A percentile compares a stretch with the other conserved stretches of the same genome.
Conservation (phyloP, 2,888 invertebrate genomes). For the Drosophila nigricruria region DNA sequence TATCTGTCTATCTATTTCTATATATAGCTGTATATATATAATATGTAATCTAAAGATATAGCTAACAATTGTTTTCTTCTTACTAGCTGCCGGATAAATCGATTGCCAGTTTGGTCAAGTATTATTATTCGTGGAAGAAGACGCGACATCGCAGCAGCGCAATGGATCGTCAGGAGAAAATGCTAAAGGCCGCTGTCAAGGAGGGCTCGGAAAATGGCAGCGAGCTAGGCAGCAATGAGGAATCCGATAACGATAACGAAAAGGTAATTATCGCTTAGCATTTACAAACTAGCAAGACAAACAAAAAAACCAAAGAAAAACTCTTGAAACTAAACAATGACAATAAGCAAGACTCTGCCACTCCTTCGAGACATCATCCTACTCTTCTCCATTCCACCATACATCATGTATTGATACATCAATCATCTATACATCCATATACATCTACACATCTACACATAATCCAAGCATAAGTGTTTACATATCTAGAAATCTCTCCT, state of each 20-base stretch:
- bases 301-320: slow-evolving; percentile 1
- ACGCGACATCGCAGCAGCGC: slow-evolving; percentile 95
- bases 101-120: slow-evolving; percentile 97
- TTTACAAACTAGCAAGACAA: slow-evolving; percentile 19
- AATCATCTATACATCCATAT: slow-evolving; percentile 1
- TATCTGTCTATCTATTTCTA: not conserved
- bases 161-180: slow-evolving; percentile 93
- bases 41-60: not conserved
- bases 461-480: not conserved
- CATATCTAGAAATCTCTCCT: slow-evolving; percentile 11
- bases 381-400: slow-evolving; percentile 7
- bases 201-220: slow-evolving; percentile 92
- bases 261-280: slow-evolving; percentile 88
- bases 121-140: slow-evolving; percentile 99
- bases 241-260: slow-evolving; percentile 93
- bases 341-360: slow-evolving; percentile 47
- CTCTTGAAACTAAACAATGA: slow-evolving; percentile 22
- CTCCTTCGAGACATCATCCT: slow-evolving; percentile 33
- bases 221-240: slow-evolving; percentile 93
- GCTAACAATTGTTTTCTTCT: not conserved
- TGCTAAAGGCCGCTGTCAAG: slow-evolving; percentile 85
- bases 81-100: slow-evolving; percentile 97
- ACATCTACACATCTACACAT: not conserved
- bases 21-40: slow-evolving; percentile 1
- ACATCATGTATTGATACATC: slow-evolving; percentile 11